Conservation (phyloP, 2,113 vertebrate genomes). For the Cryptotis parvus region DNA sequence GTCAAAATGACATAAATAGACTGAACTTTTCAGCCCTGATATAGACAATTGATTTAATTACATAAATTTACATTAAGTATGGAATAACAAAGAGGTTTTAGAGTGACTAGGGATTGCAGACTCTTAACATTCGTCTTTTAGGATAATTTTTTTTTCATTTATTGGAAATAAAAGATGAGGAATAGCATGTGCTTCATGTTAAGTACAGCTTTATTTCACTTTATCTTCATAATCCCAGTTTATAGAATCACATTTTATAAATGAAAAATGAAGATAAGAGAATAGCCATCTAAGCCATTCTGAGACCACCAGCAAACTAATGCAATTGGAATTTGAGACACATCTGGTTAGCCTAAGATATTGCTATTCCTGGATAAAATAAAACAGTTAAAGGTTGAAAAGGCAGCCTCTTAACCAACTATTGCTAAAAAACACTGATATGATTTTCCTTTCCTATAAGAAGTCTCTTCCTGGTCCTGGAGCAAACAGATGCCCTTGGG, state of each 20-base stretch:
- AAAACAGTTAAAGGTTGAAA: background rate
- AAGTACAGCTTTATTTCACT: background rate
- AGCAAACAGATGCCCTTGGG: no score
- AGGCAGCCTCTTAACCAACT: background rate
- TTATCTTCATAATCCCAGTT: background rate
- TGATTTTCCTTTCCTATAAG: background rate
- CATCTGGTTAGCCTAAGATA: background rate
- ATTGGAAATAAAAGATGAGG: background rate
- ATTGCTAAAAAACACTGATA: background rate
- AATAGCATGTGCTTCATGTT: background rate
- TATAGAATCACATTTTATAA: background rate
- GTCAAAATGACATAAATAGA: background rate
- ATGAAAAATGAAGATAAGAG: background rate
- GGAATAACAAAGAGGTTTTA: background rate
- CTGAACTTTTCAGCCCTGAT: background rate
- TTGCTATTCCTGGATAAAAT: background rate
- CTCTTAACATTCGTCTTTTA: background rate
- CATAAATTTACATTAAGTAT: background rate
- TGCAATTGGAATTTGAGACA: background rate
- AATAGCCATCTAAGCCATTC: background rate
- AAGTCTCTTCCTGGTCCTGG: no score
- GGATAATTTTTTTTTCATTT: slow-evolving; percentile 12
- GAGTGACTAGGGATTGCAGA: background rate
- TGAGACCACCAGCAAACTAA: background rate
- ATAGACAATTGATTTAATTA: background rate